A percentile compares a stretch with the other conserved stretches of the same genome.
Conservation (phyloP, 2,888 invertebrate species). For the Dicycla oo region DNA sequence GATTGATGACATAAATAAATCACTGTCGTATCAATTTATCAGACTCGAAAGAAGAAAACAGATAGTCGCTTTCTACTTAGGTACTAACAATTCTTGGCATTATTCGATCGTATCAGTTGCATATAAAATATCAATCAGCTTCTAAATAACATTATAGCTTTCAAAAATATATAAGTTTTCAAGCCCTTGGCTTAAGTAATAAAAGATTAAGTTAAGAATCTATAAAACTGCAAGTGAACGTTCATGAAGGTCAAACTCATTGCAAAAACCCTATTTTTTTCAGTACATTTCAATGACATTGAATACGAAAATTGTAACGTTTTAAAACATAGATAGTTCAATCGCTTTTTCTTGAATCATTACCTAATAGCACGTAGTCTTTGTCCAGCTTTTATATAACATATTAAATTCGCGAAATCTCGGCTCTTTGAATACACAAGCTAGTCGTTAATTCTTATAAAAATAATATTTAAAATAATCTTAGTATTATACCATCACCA, state of each 20-base stretch:
- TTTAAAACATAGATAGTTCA: constrained; percentile 33
- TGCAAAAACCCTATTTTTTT: constrained; percentile 77
- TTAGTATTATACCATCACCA: constrained; percentile 83
- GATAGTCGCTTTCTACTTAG: constrained; percentile 40
- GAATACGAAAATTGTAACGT: constrained; percentile 67
- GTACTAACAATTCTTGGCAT: constrained; percentile 20
- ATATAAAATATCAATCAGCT: constrained; percentile 6
- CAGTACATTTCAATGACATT: constrained; percentile 78
- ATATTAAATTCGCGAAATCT: constrained; percentile 28
- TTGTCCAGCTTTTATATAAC: constrained; percentile 47
- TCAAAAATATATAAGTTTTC: neutral
- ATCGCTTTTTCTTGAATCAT: constrained; percentile 31
- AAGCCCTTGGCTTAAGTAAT: constrained; percentile 17
- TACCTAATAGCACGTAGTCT: constrained; percentile 60
- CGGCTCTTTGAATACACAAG: constrained; percentile 74
- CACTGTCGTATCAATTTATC: constrained; percentile 30
- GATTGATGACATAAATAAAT: constrained; percentile 46
- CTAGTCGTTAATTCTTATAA: constrained; percentile 68
- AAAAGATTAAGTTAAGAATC: constrained; percentile 58
- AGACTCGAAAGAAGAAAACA: constrained; percentile 21
- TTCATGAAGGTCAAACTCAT: constrained; percentile 75
- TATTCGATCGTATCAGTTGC: constrained; percentile 6
- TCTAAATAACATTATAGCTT: neutral
- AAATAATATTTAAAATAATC: constrained; percentile 68
- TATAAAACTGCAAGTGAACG: constrained; percentile 78